Conservation (phyloP, 92 coral and sea anemone genomes). For the Porites divaricata region DNA sequence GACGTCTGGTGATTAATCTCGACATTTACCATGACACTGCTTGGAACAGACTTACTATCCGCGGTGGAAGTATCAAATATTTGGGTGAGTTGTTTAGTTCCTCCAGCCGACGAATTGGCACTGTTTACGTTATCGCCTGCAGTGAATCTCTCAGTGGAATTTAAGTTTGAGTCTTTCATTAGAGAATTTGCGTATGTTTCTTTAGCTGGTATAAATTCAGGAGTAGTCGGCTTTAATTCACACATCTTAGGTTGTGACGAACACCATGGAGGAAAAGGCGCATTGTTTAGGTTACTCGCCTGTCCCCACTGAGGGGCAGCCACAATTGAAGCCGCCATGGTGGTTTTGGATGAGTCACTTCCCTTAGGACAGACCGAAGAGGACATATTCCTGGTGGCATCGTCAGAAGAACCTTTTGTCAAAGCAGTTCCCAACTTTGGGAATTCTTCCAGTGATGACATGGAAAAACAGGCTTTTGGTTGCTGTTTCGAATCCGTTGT, state of each 20-base stretch:
- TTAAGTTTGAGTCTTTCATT: background rate
- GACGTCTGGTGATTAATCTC: background rate
- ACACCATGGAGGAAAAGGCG: background rate
- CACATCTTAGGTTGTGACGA: background rate
- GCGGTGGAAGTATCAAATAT: background rate
- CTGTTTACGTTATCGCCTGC: background rate
- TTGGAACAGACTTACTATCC: background rate
- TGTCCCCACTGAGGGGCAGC: background rate
- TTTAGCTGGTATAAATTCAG: background rate
- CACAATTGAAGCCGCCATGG: no score
- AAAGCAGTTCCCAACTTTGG: constrained; percentile 4
- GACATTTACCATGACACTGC: background rate
- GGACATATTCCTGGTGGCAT: background rate
- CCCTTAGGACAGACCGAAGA: background rate
- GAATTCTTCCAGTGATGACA: background rate
- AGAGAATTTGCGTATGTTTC: background rate
- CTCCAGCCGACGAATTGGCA: background rate
- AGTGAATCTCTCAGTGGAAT: background rate
- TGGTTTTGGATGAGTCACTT: no score
- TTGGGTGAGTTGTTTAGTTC: background rate
- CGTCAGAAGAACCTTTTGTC: background rate
- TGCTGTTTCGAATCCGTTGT: background rate
- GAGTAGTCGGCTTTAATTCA: background rate
- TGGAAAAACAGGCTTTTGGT: background rate
- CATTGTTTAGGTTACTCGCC: background rate